Percentiles rank a stretch among this genome's conserved stretches.
Evolutionary conservation across 2,113 vertebrate species (phyloP).

Genomic region (Equus quagga): DNA sequence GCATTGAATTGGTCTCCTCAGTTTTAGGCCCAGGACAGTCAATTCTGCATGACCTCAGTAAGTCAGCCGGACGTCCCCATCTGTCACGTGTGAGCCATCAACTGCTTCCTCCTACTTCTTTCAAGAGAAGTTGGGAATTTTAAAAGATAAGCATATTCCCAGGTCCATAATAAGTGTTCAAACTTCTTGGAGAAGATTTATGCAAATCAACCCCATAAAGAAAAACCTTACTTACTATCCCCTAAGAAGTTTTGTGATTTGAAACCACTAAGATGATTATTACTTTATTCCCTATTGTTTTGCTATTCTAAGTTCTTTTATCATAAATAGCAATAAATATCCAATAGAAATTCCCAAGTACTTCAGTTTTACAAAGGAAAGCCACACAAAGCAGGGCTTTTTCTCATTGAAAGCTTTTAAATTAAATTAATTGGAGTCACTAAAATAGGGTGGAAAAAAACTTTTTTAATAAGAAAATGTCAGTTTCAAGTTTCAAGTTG

Average conservation of each 20-base stretch:
- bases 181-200: neutral
- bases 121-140: neutral
- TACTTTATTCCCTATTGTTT: neutral
- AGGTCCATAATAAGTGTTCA: neutral
- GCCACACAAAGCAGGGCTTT: neutral
- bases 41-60: neutral
- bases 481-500: neutral
- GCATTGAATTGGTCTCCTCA: neutral
- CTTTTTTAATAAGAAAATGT: neutral
- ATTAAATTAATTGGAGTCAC: neutral
- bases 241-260: neutral
- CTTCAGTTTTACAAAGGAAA: neutral
- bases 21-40: neutral
- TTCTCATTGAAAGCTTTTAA: constrained; percentile 2
- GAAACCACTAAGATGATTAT: neutral
- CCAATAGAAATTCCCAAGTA: neutral
- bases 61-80: neutral
- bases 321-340: neutral
- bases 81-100: neutral
- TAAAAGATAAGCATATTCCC: neutral
- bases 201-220: neutral
- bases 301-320: neutral
- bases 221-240: neutral
- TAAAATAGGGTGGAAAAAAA: neutral
- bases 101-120: neutral